A percentile compares a stretch with the other conserved stretches of the same genome.
These are phyloP conservation scores for Zygogramma bicolorata DNA, from an alignment of 2,888 invertebrate species.

Conservation along the genomic window DNA sequence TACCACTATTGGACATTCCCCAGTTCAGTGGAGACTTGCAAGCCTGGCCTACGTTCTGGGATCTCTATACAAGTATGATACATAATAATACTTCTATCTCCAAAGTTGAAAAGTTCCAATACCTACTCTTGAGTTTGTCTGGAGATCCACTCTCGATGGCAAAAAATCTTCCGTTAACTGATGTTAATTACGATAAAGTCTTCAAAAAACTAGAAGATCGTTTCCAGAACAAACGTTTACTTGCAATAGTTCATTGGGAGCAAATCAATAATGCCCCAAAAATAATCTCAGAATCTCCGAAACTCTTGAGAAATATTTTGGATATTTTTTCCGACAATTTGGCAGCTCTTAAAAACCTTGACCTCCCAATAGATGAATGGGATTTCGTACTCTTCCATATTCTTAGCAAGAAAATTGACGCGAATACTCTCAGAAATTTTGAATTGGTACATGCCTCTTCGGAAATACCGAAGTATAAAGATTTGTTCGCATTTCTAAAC, in stretches of 20 bases:
- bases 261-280: background rate
- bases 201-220: background rate
- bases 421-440: background rate
- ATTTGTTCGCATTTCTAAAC: background rate
- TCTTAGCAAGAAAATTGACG: conserved; percentile 10
- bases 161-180: background rate
- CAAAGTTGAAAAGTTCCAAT: conserved; percentile 16
- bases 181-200: background rate
- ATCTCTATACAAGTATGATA: background rate
- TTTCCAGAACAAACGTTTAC: conserved; percentile 1
- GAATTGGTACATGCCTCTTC: background rate
- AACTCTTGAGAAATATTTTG: background rate
- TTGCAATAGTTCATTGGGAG: background rate
- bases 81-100: no score
- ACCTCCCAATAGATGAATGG: background rate
- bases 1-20: background rate
- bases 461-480: background rate
- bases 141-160: background rate
- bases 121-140: background rate
- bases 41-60: conserved; percentile 5
- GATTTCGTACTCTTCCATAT: conserved; percentile 15
- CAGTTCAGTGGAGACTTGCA: background rate
- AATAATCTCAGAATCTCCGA: background rate
- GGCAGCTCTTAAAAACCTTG: background rate
- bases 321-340: conserved; percentile 1